Conservation (phyloP, 1,140 invertebrate genomes). For the Drosophila azteca region DNA sequence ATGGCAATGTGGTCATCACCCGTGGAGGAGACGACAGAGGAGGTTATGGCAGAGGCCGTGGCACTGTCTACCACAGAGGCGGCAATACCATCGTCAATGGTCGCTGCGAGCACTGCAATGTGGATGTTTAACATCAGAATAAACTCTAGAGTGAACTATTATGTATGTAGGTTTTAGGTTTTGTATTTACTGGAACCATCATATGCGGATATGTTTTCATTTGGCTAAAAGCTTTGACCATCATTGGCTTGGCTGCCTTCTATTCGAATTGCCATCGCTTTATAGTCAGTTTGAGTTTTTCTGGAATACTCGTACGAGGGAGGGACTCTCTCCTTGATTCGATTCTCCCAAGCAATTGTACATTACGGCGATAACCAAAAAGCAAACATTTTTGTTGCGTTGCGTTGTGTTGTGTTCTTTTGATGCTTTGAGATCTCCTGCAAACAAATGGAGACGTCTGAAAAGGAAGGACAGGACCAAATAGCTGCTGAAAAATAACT, state of each 20-base stretch:
- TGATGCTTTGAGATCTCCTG: background rate
- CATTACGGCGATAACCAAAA: slow-evolving; percentile 50
- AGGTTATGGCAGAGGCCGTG: slow-evolving; percentile 8
- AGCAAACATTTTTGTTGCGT: slow-evolving; percentile 8
- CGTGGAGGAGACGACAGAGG: background rate
- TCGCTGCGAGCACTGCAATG: slow-evolving; percentile 56
- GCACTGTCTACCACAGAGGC: slow-evolving; percentile 37
- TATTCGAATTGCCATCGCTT: slow-evolving; percentile 19
- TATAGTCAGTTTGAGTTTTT: background rate
- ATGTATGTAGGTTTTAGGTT: too few relatives aligned
- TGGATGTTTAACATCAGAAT: slow-evolving; percentile 37
- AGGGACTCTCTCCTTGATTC: background rate
- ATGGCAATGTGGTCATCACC: slow-evolving; percentile 53
- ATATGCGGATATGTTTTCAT: slow-evolving; percentile 25
- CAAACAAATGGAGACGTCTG: slow-evolving; percentile 3
- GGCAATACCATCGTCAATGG: slow-evolving; percentile 65
- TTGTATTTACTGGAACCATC: slow-evolving; percentile 8
- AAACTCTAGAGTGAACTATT: background rate
- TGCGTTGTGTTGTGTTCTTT: background rate
- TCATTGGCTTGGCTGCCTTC: slow-evolving; percentile 9
- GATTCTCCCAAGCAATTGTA: slow-evolving; percentile 14
- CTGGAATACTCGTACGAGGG: too few relatives aligned
- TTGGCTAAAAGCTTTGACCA: slow-evolving; percentile 44
- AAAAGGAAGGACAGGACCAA: background rate
- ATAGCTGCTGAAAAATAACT: background rate